These are phyloP conservation scores for Zoanthus gigantus DNA, from an alignment of 92 coral and sea anemone genomes.

Conservation along the genomic window DNA sequence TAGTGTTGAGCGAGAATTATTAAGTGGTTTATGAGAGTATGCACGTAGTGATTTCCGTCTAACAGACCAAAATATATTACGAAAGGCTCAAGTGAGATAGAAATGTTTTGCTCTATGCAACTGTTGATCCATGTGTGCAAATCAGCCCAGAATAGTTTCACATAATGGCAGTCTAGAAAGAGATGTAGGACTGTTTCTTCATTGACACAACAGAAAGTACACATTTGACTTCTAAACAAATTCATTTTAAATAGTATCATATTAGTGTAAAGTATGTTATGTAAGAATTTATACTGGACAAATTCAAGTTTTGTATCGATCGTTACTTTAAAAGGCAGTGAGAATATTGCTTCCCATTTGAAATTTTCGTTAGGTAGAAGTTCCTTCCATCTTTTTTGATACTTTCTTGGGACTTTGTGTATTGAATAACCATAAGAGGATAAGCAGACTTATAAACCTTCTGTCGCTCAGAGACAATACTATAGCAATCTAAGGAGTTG, in stretches of 20 bases:
- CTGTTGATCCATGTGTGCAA: too few relatives aligned
- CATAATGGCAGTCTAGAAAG: too few relatives aligned
- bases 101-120: too few relatives aligned
- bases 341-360: neutral
- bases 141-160: too few relatives aligned
- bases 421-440: neutral
- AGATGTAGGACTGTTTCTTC: too few relatives aligned
- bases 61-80: too few relatives aligned
- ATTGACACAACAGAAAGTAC: too few relatives aligned
- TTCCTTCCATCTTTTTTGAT: neutral
- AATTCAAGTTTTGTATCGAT: neutral
- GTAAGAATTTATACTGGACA: neutral
- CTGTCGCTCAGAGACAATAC: neutral
- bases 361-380: neutral
- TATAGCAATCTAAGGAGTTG: conserved; percentile 1
- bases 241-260: too few relatives aligned
- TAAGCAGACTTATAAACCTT: neutral
- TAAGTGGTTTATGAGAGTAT: neutral
- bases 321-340: neutral
- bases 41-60: neutral
- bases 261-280: neutral
- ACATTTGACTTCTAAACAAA: too few relatives aligned
- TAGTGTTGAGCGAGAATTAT: neutral
- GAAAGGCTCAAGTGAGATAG: too few relatives aligned
- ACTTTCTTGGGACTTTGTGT: neutral